These are phyloP conservation scores for Tetheella fluctuosa DNA, from an alignment of 2,888 invertebrate species.

Conservation along the genomic window DNA sequence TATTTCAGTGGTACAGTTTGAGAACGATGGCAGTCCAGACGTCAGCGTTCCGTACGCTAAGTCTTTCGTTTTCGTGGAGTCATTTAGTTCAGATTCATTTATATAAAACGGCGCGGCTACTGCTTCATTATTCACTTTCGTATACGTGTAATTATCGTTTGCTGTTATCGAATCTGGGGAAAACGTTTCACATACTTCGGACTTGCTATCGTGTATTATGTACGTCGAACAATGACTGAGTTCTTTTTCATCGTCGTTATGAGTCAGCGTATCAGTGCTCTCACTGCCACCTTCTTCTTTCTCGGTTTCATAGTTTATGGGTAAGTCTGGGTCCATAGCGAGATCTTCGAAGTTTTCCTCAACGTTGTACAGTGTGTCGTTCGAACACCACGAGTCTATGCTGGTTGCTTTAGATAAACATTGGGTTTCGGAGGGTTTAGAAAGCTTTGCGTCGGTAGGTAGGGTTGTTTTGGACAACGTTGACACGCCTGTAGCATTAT, in stretches of 20 bases:
- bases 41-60: constrained; percentile 70
- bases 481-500: constrained; percentile 71
- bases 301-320: constrained; percentile 49
- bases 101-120: constrained; percentile 55
- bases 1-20: constrained; percentile 71
- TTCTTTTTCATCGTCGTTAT: constrained; percentile 70
- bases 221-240: constrained; percentile 72
- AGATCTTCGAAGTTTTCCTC: constrained; percentile 84
- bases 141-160: constrained; percentile 72
- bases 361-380: constrained; percentile 86
- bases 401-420: constrained; percentile 83
- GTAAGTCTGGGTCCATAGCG: constrained; percentile 67
- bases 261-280: constrained; percentile 71
- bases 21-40: constrained; percentile 69
- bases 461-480: constrained; percentile 78
- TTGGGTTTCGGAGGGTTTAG: constrained; percentile 75
- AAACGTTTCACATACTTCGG: constrained; percentile 69
- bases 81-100: constrained; percentile 64
- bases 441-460: constrained; percentile 78
- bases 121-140: constrained; percentile 66
- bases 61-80: constrained; percentile 71
- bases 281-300: constrained; percentile 64
- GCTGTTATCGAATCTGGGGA: constrained; percentile 76
- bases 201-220: constrained; percentile 72
- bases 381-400: constrained; percentile 87